phyloP scores from a whole-genome alignment of 2,113 vertebrate genomes.

The Heterocephalus glaber region DNA sequence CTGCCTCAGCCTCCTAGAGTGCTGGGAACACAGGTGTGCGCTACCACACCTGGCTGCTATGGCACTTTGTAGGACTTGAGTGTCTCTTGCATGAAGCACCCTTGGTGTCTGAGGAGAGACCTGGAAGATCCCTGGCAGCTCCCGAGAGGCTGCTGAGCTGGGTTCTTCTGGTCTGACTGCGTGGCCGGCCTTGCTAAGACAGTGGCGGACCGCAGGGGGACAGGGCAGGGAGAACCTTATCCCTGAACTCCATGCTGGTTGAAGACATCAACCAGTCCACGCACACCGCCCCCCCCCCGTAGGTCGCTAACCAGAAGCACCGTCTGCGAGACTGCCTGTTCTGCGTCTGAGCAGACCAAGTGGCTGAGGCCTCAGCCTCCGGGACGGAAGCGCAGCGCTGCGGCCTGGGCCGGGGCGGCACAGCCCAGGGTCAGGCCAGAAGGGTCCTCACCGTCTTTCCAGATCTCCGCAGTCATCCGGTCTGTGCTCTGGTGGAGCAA shows the following conservation, averaged over 20 bases:
- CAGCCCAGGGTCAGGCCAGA: neutral
- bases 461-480: constrained; percentile 92
- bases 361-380: neutral
- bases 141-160: neutral
- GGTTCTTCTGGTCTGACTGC: neutral
- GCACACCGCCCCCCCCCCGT: too few species aligned
- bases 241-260: neutral
- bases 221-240: neutral
- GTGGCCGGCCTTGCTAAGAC: neutral
- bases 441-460: constrained; percentile 92
- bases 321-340: neutral
- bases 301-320: neutral
- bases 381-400: neutral
- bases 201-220: neutral
- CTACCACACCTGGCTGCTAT: neutral
- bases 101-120: neutral
- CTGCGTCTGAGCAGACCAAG: neutral
- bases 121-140: neutral
- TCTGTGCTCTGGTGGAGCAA: constrained; percentile 94
- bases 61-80: too few species aligned
- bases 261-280: neutral
- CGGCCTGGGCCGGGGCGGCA: neutral
- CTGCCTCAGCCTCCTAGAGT: neutral
- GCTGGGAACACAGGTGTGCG: neutral
- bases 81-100: neutral